Conservation (phyloP, 2,113 vertebrate species). For the Phocoena phocoena region DNA sequence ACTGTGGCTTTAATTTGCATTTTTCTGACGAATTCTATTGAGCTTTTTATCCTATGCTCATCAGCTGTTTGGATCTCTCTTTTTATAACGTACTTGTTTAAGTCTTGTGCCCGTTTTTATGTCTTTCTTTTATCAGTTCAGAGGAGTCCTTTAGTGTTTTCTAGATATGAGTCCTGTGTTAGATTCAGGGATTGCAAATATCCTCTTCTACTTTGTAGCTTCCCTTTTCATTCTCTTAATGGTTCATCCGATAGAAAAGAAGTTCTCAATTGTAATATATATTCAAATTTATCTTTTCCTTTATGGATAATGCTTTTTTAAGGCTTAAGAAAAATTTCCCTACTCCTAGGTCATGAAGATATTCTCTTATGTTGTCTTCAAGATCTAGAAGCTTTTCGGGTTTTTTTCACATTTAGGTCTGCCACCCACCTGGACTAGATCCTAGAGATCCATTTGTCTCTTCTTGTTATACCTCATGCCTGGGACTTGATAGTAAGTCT, state of each 20-base stretch:
- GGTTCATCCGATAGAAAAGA: not conserved
- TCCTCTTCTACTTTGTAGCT: not conserved
- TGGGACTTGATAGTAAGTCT: too few relatives aligned
- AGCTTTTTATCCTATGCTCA: not conserved
- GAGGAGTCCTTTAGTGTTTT: not conserved
- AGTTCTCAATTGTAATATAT: not conserved
- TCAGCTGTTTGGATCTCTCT: not conserved
- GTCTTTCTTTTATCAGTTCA: not conserved
- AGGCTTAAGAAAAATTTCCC: not conserved
- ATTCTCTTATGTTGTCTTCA: not conserved
- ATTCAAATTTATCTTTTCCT: not conserved
- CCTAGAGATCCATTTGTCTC: rapidly evolving
- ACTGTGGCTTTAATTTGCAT: not conserved
- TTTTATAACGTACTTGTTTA: too few relatives aligned
- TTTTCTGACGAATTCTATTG: not conserved
- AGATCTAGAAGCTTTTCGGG: not conserved
- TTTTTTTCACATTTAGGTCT: not conserved
- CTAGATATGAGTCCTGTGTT: rapidly evolving
- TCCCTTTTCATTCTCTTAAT: too few relatives aligned
- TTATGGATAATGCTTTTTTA: not conserved
- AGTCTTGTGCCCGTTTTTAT: not conserved
- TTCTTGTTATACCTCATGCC: not conserved
- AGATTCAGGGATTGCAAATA: not conserved
- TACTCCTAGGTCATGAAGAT: not conserved
- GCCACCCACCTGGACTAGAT: not conserved